Conservation (phyloP, 1,140 invertebrate species). For the Rhagoletis pomonella region DNA sequence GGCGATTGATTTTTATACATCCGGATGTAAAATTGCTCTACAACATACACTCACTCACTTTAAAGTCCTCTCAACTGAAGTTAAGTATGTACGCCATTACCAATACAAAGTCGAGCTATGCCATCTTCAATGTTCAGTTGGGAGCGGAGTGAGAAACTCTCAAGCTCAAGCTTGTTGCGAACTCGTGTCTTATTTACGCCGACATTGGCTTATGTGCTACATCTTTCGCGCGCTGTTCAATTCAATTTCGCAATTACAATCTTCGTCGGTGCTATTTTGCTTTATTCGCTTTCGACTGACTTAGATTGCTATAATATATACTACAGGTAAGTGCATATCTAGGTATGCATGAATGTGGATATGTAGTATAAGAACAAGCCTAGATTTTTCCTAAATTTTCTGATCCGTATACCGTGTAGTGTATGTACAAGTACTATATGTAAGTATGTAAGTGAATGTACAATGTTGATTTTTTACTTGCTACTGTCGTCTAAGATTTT, state of each 20-base stretch:
- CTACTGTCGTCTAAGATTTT: conserved; percentile 27
- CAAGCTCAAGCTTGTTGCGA: neutral
- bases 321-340: neutral
- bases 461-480: neutral
- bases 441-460: no score
- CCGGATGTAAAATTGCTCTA: no score
- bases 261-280: conserved; percentile 10
- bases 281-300: neutral
- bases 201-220: neutral
- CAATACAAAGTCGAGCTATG: no score
- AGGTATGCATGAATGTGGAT: neutral
- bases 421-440: neutral
- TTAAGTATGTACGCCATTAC: no score
- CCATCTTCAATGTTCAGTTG: no score
- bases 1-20: no score
- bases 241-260: conserved; percentile 46
- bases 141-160: no score
- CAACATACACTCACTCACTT: no score
- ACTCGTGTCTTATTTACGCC: neutral
- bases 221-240: conserved; percentile 2
- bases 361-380: neutral
- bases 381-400: neutral
- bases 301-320: neutral
- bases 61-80: no score
- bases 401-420: neutral